A percentile compares a stretch with the other conserved stretches of the same genome.
phyloP scores from a whole-genome alignment of 2,113 vertebrate species.

The Monopterus albus region DNA sequence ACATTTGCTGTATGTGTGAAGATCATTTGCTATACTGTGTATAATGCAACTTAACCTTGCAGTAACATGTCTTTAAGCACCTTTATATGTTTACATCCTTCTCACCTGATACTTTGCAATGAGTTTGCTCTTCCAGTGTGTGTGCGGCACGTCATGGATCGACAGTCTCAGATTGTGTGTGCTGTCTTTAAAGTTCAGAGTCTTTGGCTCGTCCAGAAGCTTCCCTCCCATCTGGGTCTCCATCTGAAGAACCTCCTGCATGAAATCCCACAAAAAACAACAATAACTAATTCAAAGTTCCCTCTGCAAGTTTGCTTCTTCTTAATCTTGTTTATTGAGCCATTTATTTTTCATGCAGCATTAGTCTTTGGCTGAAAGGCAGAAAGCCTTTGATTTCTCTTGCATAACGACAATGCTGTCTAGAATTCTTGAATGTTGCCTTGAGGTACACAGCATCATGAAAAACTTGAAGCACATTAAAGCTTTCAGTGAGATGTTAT shows the following conservation, averaged over 20 bases:
- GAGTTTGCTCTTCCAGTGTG: conserved; percentile 95
- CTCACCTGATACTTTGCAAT: conserved; percentile 94
- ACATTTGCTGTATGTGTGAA: background rate
- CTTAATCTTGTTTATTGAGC: conserved; percentile 2
- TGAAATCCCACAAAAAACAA: conserved; percentile 10
- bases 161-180: conserved; percentile 94
- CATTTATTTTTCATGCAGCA: conserved; percentile 14
- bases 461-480: conserved; percentile 34
- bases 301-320: conserved; percentile 1
- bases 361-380: background rate
- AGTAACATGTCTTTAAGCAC: too few relatives aligned
- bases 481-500: conserved; percentile 22
- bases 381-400: conserved; percentile 28
- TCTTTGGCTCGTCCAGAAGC: conserved; percentile 94
- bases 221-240: conserved; percentile 95
- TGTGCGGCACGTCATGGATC: conserved; percentile 90
- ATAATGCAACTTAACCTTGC: too few relatives aligned
- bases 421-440: conserved; percentile 2
- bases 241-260: conserved; percentile 93
- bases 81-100: background rate
- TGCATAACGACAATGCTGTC: conserved; percentile 14
- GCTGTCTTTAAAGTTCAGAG: conserved; percentile 95
- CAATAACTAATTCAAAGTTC: conserved; percentile 15
- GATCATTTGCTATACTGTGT: background rate
- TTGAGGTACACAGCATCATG: conserved; percentile 8